Evolutionary conservation across 2,797 vertebrate genomes (phyloP).

Genomic region (Melanotaenia nigrans): DNA sequence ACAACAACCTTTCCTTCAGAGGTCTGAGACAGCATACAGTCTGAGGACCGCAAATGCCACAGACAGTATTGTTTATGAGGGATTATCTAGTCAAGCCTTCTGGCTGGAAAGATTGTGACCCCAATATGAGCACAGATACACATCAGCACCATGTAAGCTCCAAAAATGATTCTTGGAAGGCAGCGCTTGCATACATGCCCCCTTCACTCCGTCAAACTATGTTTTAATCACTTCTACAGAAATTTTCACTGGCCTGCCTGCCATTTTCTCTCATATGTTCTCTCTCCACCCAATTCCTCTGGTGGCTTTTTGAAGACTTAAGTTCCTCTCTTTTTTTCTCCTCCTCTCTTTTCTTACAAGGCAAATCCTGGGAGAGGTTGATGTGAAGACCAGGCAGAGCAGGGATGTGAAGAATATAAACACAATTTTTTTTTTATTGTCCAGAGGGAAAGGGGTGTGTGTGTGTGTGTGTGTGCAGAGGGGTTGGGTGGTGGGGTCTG

Average conservation of each 20-base stretch:
- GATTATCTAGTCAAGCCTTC: conserved; percentile 78
- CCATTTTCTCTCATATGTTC: conserved; percentile 58
- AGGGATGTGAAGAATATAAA: conserved; percentile 89
- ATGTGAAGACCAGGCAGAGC: conserved; percentile 84
- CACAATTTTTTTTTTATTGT: conserved; percentile 87
- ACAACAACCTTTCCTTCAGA: conserved; percentile 59
- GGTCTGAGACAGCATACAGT: conserved; percentile 42
- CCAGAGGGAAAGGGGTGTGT: conserved; percentile 65
- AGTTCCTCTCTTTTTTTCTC: conserved; percentile 55
- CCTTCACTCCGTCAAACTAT: conserved; percentile 65
- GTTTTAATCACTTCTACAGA: conserved; percentile 76
- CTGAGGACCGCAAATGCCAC: conserved; percentile 78
- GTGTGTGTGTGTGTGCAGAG: conserved; percentile 54
- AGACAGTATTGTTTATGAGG: conserved; percentile 80
- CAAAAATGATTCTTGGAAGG: conserved; percentile 72
- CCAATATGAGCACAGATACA: conserved; percentile 81
- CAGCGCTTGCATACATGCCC: conserved; percentile 66
- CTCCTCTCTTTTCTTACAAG: conserved; percentile 64
- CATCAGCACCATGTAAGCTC: conserved; percentile 76
- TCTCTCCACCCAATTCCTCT: conserved; percentile 61
- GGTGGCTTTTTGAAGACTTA: conserved; percentile 71
- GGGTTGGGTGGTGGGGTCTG: conserved; percentile 73
- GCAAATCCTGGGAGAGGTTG: conserved; percentile 80
- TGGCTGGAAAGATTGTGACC: conserved; percentile 74
- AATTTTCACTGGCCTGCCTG: conserved; percentile 57